phyloP scores from a whole-genome alignment of 2,888 invertebrate species.

The Artemia sinica region DNA sequence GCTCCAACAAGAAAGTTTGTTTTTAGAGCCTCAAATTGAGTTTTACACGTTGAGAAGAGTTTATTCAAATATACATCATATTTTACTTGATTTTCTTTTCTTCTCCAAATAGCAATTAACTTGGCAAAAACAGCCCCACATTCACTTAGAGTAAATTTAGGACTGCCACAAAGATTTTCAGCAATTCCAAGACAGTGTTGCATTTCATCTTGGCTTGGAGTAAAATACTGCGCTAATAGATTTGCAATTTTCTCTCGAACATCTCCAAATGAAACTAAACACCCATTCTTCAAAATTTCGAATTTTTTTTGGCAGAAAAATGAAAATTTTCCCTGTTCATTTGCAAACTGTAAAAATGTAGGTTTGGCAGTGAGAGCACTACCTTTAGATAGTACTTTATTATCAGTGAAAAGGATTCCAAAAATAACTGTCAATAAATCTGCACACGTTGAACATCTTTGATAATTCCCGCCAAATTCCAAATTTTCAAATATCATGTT shows the following conservation, averaged over 20 bases:
- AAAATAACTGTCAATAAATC: background rate
- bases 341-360: background rate
- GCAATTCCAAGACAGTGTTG: background rate
- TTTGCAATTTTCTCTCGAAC: background rate
- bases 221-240: background rate
- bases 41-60: background rate
- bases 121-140: conserved; percentile 10
- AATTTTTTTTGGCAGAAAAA: background rate
- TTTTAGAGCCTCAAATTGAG: background rate
- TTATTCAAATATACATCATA: background rate
- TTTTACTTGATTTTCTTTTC: background rate
- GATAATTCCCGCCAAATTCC: background rate
- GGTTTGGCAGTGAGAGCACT: background rate
- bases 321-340: background rate
- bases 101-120: background rate
- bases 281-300: background rate
- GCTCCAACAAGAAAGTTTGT: background rate
- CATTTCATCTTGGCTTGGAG: background rate
- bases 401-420: background rate
- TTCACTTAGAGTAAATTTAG: background rate
- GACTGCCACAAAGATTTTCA: background rate
- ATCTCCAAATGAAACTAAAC: background rate
- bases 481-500: background rate
- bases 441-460: background rate
- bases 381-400: background rate